Base-by-base conservation (phyloP, 2,888 invertebrate genomes). In the Drosophila colorata region DNA sequence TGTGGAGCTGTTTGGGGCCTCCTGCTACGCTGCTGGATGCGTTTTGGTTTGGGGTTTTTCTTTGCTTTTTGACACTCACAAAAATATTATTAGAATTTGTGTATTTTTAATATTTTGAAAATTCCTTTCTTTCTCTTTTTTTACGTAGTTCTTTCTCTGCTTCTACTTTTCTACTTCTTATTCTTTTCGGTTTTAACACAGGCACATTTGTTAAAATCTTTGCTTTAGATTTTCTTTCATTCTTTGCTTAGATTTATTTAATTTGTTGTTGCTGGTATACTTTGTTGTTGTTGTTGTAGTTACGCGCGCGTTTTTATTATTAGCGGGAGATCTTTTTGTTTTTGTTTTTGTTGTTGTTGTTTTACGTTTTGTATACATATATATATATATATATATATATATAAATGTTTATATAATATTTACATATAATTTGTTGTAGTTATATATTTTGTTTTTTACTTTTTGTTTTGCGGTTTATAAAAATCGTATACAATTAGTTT, bases 401-500 rank as follows among this genome's bases (percentile, higher is more conserved):
- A 74, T 69, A 66, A 74, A 77, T 73, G 77, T 80, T 72, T 69
- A 82, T 73, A 74, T 75, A 77, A 85, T 90, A 90, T 90, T 88
- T 90, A 88, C 90, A 75, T 69, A 79, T 75, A 72, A 70, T 72
- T 78, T 74, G 35, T 69, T 80, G 48, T 53, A 35, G 56, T 48
- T 55, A 51, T 58, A 35, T 41, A 68, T 69, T 60, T 61, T 68
- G 25, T 51, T 37, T 68, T 58, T 68, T 67, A 60, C 23, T 75
- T 78, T 40, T 61, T 66, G 68, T 74, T 74, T 90, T 85, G 85
- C 73, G 67, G 58, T 70, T 78, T 85, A 87, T 74, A 80, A 83
- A 87, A 89, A 83, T 89, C 90, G 90, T 90, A 90, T 90, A 90
- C 90, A 89, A 88, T 86, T 70, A 76, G 85, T 80, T 70, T 56